Conservation (phyloP, 2,113 vertebrate species). For the Tricholaema leucomelas region DNA sequence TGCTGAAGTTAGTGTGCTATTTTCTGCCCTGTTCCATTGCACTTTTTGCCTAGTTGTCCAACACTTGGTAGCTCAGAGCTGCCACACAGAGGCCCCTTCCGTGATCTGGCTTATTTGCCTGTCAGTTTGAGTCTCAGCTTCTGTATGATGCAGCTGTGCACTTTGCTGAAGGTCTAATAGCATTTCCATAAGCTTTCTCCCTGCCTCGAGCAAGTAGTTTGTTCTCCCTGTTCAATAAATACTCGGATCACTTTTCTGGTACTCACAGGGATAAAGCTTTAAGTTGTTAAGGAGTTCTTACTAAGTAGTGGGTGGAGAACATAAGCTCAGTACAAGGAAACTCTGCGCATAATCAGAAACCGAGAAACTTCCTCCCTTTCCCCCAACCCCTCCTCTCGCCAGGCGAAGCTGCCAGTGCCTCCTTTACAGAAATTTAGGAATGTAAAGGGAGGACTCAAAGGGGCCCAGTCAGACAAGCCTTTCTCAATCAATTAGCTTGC, state of each 20-base stretch:
- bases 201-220: conserved; percentile 58
- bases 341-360: conserved; percentile 87
- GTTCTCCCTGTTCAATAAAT: conserved; percentile 61
- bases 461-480: conserved; percentile 93
- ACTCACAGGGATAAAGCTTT: conserved; percentile 66
- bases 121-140: conserved; percentile 80
- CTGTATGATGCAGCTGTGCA: conserved; percentile 85
- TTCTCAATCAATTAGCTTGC: conserved; percentile 94
- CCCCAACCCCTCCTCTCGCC: conserved; percentile 76
- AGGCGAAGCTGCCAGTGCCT: conserved; percentile 80
- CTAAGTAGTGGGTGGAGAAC: conserved; percentile 87
- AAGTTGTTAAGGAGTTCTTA: conserved; percentile 77
- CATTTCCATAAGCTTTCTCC: conserved; percentile 69
- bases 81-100: conserved; percentile 80
- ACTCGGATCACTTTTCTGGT: conserved; percentile 65
- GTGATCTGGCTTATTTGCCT: conserved; percentile 79
- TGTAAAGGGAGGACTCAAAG: conserved; percentile 90
- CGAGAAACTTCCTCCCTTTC: conserved; percentile 84
- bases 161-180: conserved; percentile 76
- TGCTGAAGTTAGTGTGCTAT: conserved; percentile 72
- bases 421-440: conserved; percentile 89
- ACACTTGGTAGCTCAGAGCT: conserved; percentile 76
- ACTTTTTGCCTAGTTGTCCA: conserved; percentile 78
- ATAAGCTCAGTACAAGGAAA: conserved; percentile 85
- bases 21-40: conserved; percentile 77